A percentile compares a stretch with the other conserved stretches of the same genome.
Conservation (phyloP, 2,797 vertebrate species). For the Arrhamphus sclerolepis region DNA sequence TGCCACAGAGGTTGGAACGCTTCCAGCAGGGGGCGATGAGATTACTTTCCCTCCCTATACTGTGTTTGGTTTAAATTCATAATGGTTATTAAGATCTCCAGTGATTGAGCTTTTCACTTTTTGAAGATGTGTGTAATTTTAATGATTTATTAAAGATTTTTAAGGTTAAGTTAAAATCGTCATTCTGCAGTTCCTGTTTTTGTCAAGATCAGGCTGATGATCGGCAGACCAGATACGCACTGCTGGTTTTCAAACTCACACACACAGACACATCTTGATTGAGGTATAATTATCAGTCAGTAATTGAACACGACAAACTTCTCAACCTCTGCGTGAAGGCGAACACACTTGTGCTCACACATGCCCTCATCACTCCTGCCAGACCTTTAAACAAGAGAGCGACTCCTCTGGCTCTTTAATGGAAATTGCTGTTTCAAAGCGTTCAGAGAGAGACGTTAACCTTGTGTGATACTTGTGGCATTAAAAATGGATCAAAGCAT, state of each 20-base stretch:
- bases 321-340: slow-evolving; percentile 36
- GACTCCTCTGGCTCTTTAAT: slow-evolving; percentile 71
- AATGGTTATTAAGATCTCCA: too few relatives aligned
- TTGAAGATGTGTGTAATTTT: too few relatives aligned
- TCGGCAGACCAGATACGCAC: slow-evolving; percentile 27
- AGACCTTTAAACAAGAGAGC: slow-evolving; percentile 68
- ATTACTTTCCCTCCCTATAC: too few relatives aligned
- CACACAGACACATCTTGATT: slow-evolving; percentile 35
- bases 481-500: slow-evolving; percentile 83
- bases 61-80: too few relatives aligned
- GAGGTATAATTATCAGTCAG: slow-evolving; percentile 57
- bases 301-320: slow-evolving; percentile 61
- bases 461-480: slow-evolving; percentile 74
- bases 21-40: too few relatives aligned
- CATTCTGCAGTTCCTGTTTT: slow-evolving; percentile 42
- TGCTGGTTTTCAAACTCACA: slow-evolving; percentile 13
- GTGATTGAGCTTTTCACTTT: too few relatives aligned
- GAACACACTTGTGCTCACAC: slow-evolving; percentile 7
- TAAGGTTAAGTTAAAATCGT: slow-evolving; percentile 28
- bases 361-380: slow-evolving; percentile 32
- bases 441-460: slow-evolving; percentile 79
- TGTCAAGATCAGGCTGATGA: slow-evolving; percentile 47
- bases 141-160: too few relatives aligned
- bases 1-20: too few relatives aligned
- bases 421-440: slow-evolving; percentile 79